Conservation (phyloP, 2,113 vertebrate species). For the Cyphomyrus discorhynchus region DNA sequence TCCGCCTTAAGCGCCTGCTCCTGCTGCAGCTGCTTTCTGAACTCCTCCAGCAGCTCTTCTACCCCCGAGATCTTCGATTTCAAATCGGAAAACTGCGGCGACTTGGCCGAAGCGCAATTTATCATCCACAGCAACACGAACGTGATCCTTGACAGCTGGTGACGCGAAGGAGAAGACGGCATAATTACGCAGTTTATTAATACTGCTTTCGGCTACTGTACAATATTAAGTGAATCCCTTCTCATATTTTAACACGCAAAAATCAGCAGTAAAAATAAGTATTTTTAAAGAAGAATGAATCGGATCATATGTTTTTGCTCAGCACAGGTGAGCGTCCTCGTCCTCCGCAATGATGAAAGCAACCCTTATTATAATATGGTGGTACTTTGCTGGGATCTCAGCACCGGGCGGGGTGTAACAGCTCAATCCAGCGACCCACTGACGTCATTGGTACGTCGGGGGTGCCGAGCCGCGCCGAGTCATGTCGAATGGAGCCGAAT, state of each 20-base stretch:
- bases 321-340: neutral
- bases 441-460: conserved; percentile 44
- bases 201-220: conserved; percentile 22
- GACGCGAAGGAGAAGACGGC: conserved; percentile 46
- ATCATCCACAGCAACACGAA: conserved; percentile 23
- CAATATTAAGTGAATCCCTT: conserved; percentile 6
- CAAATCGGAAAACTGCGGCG: conserved; percentile 56
- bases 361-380: conserved; percentile 9
- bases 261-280: neutral
- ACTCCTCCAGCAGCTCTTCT: conserved; percentile 80
- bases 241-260: neutral
- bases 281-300: neutral
- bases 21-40: conserved; percentile 77
- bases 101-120: conserved; percentile 17
- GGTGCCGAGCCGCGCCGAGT: neutral
- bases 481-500: neutral
- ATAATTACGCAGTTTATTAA: conserved; percentile 37
- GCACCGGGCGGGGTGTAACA: conserved; percentile 2
- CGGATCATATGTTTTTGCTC: neutral
- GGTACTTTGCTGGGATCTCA: conserved; percentile 3
- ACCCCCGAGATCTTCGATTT: conserved; percentile 71
- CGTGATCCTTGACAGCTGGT: conserved; percentile 29
- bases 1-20: conserved; percentile 50
- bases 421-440: conserved; percentile 19
- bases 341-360: conserved; percentile 5